Conservation (phyloP, 2,888 invertebrate species). For the Drosophila paramelanica region DNA sequence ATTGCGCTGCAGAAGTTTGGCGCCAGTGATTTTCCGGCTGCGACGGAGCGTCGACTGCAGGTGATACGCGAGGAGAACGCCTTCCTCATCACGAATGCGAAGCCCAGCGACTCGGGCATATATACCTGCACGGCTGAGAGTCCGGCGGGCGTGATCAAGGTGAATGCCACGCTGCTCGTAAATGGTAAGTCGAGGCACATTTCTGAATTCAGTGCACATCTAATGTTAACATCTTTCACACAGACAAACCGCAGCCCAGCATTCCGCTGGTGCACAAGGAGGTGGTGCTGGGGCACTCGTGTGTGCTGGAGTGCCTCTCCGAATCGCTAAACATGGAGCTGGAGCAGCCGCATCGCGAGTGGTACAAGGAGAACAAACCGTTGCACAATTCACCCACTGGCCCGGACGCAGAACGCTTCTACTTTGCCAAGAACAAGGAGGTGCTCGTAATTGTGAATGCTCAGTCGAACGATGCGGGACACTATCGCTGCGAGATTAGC, state of each 20-base stretch:
- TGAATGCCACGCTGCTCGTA: constrained; percentile 94
- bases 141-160: constrained; percentile 93
- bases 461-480: constrained; percentile 91
- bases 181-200: constrained; percentile 72
- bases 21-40: constrained; percentile 97
- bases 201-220: not conserved
- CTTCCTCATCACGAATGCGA: constrained; percentile 96
- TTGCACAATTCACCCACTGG: constrained; percentile 86
- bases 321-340: constrained; percentile 89
- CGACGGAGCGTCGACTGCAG: constrained; percentile 95
- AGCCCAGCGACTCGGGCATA: constrained; percentile 94
- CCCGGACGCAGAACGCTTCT: constrained; percentile 89
- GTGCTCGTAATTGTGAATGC: constrained; percentile 94
- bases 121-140: constrained; percentile 97
- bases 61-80: constrained; percentile 96
- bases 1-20: constrained; percentile 96
- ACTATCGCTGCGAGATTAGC: constrained; percentile 95
- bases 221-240: not conserved
- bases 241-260: constrained; percentile 94
- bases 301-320: constrained; percentile 91
- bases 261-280: constrained; percentile 90
- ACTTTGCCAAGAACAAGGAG: constrained; percentile 94
- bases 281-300: constrained; percentile 92
- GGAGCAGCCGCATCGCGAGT: constrained; percentile 85
- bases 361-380: constrained; percentile 93